phyloP scores from a whole-genome alignment of 2,888 invertebrate genomes.

The Heliconius sara region DNA sequence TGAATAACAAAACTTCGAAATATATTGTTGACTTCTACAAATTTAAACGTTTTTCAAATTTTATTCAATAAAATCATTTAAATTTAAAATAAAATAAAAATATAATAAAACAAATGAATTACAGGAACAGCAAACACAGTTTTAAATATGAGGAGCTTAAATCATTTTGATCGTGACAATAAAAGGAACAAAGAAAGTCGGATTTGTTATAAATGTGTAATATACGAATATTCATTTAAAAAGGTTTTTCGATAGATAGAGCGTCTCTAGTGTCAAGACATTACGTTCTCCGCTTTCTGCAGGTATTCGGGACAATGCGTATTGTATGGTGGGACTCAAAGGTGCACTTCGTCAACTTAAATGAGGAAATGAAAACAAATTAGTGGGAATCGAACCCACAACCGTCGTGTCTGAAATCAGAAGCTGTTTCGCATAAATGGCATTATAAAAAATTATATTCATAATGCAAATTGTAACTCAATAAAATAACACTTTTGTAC shows the following conservation, averaged over 20 bases:
- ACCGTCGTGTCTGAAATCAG: background rate
- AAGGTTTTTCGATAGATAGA: background rate
- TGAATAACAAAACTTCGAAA: no score
- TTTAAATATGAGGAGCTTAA: slow-evolving; percentile 16
- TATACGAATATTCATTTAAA: slow-evolving; percentile 14
- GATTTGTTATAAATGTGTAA: slow-evolving; percentile 16
- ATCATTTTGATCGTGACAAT: slow-evolving; percentile 23
- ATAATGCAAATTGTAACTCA: background rate
- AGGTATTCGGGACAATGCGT: no score
- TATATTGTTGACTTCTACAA: no score
- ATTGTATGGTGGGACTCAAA: no score
- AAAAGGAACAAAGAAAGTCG: slow-evolving; percentile 25
- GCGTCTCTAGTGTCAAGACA: no score
- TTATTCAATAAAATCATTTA: background rate
- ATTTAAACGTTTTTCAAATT: background rate
- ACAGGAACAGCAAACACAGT: background rate
- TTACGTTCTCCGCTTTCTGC: no score
- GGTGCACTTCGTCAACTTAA: no score
- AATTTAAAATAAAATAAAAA: background rate
- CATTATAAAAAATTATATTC: background rate
- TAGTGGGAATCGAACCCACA: background rate
- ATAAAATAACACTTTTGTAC: background rate
- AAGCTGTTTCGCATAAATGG: background rate
- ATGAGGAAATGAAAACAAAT: background rate
- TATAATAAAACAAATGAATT: background rate